Percentiles rank a stretch among this genome's conserved stretches.
Evolutionary conservation across 2,797 vertebrate species (phyloP).

Genomic region (Tangara arthus): DNA sequence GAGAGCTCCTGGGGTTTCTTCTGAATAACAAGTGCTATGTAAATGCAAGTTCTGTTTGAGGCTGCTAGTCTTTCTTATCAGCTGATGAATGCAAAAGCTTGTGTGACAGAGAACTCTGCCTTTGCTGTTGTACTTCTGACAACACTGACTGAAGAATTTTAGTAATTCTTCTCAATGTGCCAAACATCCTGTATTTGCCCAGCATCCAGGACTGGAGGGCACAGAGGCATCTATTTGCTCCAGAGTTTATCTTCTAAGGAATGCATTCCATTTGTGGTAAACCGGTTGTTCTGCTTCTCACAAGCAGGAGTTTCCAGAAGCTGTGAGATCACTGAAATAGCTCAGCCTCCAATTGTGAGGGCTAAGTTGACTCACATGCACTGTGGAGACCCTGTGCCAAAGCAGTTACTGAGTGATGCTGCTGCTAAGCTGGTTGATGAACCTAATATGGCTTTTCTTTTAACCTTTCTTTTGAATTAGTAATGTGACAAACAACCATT

Average conservation of each 20-base stretch:
- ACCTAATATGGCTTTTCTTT: not conserved
- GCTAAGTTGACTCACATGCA: not conserved
- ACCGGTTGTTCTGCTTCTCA: not conserved
- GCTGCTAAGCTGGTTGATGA: not conserved
- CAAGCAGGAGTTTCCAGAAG: not conserved
- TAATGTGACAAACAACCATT: not conserved
- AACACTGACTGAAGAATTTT: not conserved
- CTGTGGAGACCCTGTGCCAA: not conserved
- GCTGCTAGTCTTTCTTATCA: not conserved
- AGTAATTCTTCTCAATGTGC: not conserved
- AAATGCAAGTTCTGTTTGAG: not conserved
- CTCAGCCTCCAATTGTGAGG: not conserved
- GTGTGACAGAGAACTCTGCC: not conserved
- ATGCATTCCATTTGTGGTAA: not conserved
- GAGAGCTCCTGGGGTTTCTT: not conserved
- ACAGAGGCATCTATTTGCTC: not conserved
- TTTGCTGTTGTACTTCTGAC: not conserved
- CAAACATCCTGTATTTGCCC: not conserved
- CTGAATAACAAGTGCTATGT: not conserved
- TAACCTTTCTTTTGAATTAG: not conserved
- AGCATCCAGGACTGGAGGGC: rapidly evolving
- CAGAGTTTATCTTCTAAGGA: not conserved
- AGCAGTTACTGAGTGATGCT: not conserved
- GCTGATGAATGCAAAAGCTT: not conserved
- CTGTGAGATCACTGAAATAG: not conserved